A percentile compares a stretch with the other conserved stretches of the same genome.
Evolutionary conservation across 2,113 vertebrate genomes (phyloP).

Genomic region (Pelvicachromis taeniatus): DNA sequence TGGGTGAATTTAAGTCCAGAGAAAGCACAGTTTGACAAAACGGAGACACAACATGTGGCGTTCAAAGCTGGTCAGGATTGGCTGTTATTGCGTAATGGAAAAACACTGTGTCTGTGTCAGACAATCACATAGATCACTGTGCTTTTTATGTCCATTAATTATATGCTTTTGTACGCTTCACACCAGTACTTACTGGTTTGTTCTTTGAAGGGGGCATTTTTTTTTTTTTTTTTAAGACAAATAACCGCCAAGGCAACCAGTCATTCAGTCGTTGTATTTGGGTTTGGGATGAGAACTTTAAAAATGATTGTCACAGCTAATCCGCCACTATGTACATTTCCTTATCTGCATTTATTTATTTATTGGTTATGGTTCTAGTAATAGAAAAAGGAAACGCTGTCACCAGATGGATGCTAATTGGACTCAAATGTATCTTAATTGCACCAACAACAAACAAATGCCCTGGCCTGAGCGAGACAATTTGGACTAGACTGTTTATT

Average conservation of each 20-base stretch:
- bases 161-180: neutral
- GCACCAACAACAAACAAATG: neutral
- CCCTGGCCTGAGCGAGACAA: neutral
- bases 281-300: neutral
- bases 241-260: neutral
- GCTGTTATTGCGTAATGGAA: neutral
- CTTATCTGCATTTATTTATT: neutral
- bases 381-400: neutral
- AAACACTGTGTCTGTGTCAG: neutral
- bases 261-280: neutral
- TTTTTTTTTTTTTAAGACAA: neutral
- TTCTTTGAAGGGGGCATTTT: too few species aligned
- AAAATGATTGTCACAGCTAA: neutral
- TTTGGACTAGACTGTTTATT: neutral
- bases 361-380: neutral
- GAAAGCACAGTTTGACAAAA: slow-evolving; percentile 6
- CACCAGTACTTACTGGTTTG: neutral
- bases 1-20: neutral
- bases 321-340: neutral
- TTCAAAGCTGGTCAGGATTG: neutral
- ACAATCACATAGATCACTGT: neutral
- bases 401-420: neutral
- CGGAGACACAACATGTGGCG: neutral
- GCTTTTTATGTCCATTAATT: neutral
- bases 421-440: neutral